A percentile compares a stretch with the other conserved stretches of the same genome.
Conservation (phyloP, 2,888 invertebrate species). For the Chrysodeixis includens region DNA sequence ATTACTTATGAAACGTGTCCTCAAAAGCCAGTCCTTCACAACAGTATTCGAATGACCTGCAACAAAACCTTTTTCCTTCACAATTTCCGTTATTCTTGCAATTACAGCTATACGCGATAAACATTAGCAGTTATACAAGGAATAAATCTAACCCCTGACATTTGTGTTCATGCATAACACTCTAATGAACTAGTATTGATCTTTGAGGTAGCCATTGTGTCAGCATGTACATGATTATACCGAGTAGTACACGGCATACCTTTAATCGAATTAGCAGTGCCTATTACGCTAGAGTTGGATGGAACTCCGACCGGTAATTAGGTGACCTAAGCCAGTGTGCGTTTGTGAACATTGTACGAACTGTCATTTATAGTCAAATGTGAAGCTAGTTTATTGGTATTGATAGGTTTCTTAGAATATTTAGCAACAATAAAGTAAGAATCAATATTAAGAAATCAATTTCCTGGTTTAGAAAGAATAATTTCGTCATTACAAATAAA, state of each 20-base stretch:
- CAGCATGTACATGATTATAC: slow-evolving; percentile 47
- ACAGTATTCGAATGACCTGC: not conserved
- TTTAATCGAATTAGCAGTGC: slow-evolving; percentile 68
- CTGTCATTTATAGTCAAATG: not conserved
- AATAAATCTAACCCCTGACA: slow-evolving; percentile 49
- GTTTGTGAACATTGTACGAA: slow-evolving; percentile 5
- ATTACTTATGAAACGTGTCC: too few species aligned
- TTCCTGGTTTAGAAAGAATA: too few species aligned
- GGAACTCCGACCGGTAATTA: slow-evolving; percentile 66
- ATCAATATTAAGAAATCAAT: too few species aligned
- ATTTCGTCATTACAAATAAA: too few species aligned
- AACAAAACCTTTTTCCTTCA: slow-evolving; percentile 23
- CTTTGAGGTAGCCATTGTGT: slow-evolving; percentile 59
- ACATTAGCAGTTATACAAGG: slow-evolving; percentile 43
- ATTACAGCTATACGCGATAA: slow-evolving; percentile 21
- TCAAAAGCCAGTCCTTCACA: too few species aligned
- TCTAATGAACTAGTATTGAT: slow-evolving; percentile 66
- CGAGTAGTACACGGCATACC: slow-evolving; percentile 44
- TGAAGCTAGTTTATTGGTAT: not conserved
- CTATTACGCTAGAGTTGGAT: slow-evolving; percentile 54
- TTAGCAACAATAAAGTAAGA: too few species aligned
- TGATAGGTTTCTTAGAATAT: not conserved
- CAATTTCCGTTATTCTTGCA: slow-evolving; percentile 28
- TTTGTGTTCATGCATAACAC: slow-evolving; percentile 50
- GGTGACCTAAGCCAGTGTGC: slow-evolving; percentile 51